Base-by-base conservation (phyloP, 2,113 vertebrate genomes). In the Theristicus caerulescens region DNA sequence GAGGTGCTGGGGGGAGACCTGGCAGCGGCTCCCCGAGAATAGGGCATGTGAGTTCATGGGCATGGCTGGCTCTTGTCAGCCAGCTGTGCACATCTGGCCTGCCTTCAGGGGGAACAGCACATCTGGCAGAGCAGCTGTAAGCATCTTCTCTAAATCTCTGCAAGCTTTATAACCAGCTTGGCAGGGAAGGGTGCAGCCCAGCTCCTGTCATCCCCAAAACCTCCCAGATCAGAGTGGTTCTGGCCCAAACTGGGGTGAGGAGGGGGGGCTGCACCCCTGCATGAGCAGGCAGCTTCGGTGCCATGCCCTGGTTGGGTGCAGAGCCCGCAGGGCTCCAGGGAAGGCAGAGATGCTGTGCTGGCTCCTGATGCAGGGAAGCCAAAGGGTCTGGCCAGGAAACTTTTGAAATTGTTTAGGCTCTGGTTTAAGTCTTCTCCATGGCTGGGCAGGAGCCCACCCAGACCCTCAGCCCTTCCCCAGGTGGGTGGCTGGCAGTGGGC, bases 241-340 rank as follows among this genome's bases (percentile, higher is more conserved):
- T 80, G 46, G 58, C 17, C 24, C 51, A 40, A 24, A 36, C 38
- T 16, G 29, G 11, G 38, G 20, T 13, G 71, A 70, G 55, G 36
- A 19, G 40, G 11, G 11, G 8, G n/a, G 10, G 11, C 20, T 3
- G 9, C 44, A 14, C 16, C 21, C 15, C n/a, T 25, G 40, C 1
- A 3, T 17, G 42, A 42, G 77, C n/a, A 36, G 54, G 61, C 34
- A 14, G 46, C 22, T 69, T 20, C 1, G 7, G 21, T 44, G 59
- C 61, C 5, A 3, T 26, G 47, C 47, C 55, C 46, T 3, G 8
- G 34, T 16, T 2, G 2, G 42, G 52, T 4, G 2, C 10, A 10
- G 44, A 54, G 49, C 49, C 29, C 2, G 1, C 1, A 3, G 24
- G 14, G 31, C 44, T 52, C 44, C 1, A 3, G 57, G 25, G 16